Evolutionary conservation across 1,140 invertebrate genomes (phyloP).

Genomic region (Drosophila bocki): DNA sequence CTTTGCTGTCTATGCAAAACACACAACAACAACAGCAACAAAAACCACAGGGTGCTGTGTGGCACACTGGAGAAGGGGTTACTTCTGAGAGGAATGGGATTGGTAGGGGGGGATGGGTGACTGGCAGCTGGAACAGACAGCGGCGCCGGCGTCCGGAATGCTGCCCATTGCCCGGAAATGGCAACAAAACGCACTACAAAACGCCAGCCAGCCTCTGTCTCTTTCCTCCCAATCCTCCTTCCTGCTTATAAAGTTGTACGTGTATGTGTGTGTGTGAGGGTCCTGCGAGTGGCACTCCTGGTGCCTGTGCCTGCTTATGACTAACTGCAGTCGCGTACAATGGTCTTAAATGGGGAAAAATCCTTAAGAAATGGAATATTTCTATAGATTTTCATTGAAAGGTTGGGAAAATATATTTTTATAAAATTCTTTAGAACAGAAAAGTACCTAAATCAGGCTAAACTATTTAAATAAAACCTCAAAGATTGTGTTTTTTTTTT

Average conservation of each 20-base stretch:
- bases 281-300: constrained; percentile 50
- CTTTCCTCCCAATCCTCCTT: constrained; percentile 4
- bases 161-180: constrained; percentile 72
- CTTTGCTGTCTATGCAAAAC: constrained; percentile 78
- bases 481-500: no score
- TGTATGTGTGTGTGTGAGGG: constrained; percentile 26
- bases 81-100: neutral
- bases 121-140: constrained; percentile 57
- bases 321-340: constrained; percentile 60
- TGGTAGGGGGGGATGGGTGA: constrained; percentile 22
- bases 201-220: constrained; percentile 34
- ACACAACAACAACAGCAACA: constrained; percentile 62
- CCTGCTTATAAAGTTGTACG: neutral
- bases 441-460: no score
- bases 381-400: no score
- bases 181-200: constrained; percentile 78
- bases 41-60: constrained; percentile 16
- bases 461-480: no score
- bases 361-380: no score
- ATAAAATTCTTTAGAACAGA: no score
- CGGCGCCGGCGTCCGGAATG: constrained; percentile 59
- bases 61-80: neutral
- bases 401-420: no score
- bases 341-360: neutral
- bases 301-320: constrained; percentile 54